Conservation (phyloP, 2,888 invertebrate genomes). For the Cantharis flavilabris region DNA sequence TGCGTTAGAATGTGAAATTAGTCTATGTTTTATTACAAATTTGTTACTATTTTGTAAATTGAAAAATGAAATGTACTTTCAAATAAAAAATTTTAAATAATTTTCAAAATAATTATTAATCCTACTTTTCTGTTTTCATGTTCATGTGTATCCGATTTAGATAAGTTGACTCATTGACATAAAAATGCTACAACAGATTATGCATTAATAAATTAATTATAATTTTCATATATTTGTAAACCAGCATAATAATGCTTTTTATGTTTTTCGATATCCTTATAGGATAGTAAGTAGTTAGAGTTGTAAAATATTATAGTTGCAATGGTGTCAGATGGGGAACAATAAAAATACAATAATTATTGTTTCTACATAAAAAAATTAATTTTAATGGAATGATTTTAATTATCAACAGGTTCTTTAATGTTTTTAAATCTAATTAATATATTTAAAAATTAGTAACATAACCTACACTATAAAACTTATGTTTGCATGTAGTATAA, state of each 20-base stretch:
- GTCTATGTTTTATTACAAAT: neutral
- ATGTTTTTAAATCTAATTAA: too few species aligned
- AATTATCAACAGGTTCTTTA: too few species aligned
- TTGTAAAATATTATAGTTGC: too few species aligned
- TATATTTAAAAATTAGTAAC: too few species aligned
- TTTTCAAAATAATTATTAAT: neutral
- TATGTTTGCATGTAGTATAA: too few species aligned
- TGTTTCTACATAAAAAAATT: too few species aligned
- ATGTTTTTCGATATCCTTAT: neutral
- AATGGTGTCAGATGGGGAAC: too few species aligned
- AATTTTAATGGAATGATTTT: too few species aligned
- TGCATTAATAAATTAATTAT: neutral
- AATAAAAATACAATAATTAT: too few species aligned
- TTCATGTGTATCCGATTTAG: neutral
- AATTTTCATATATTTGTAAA: neutral
- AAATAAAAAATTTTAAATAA: neutral
- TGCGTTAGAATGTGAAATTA: neutral
- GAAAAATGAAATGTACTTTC: neutral
- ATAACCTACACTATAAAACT: too few species aligned
- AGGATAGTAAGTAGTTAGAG: too few species aligned
- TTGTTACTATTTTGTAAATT: neutral
- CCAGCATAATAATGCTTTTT: neutral
- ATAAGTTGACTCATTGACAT: neutral
- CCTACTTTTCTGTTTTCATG: neutral
- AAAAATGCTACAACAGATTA: neutral